Conservation (phyloP, 1,140 invertebrate genomes). For the Cephus cinctus region DNA sequence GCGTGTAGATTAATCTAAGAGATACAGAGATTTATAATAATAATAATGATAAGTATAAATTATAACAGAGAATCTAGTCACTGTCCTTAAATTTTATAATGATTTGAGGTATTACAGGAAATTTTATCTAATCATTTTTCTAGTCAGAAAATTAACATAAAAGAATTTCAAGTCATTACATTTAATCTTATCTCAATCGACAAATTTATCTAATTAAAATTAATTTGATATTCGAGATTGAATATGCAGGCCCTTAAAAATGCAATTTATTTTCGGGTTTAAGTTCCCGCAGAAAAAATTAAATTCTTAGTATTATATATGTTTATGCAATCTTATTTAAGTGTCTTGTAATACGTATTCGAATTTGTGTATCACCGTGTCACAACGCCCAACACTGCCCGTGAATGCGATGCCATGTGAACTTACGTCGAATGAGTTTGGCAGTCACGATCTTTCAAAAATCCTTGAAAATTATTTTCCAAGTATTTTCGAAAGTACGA, state of each 20-base stretch:
- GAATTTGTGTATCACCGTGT: conserved; percentile 4
- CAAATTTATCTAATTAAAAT: neutral
- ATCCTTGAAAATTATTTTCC: conserved; percentile 10
- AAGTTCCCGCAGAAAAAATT: neutral
- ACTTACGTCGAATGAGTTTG: conserved; percentile 13
- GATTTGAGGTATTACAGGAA: conserved; percentile 4
- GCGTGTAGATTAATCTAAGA: no score
- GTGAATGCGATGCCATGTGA: conserved; percentile 24
- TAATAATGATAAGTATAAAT: no score
- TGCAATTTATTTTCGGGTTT: conserved; percentile 33
- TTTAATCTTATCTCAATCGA: no score
- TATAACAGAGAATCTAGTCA: conserved; percentile 9
- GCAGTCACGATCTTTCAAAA: no score
- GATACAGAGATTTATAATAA: no score
- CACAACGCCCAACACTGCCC: conserved; percentile 14
- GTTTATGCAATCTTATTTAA: neutral
- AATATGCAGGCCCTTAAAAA: conserved; percentile 39
- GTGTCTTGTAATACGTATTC: conserved; percentile 8
- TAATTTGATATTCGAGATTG: conserved; percentile 1
- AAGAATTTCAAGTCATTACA: conserved; percentile 14
- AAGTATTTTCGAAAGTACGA: neutral
- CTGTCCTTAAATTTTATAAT: no score
- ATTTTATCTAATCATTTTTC: no score
- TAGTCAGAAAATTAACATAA: conserved; percentile 12
- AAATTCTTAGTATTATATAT: neutral